A percentile compares a stretch with the other conserved stretches of the same genome.
These are phyloP conservation scores for Sabellastarte sp. DNA, from an alignment of 2,888 invertebrate species.

Conservation along the genomic window DNA sequence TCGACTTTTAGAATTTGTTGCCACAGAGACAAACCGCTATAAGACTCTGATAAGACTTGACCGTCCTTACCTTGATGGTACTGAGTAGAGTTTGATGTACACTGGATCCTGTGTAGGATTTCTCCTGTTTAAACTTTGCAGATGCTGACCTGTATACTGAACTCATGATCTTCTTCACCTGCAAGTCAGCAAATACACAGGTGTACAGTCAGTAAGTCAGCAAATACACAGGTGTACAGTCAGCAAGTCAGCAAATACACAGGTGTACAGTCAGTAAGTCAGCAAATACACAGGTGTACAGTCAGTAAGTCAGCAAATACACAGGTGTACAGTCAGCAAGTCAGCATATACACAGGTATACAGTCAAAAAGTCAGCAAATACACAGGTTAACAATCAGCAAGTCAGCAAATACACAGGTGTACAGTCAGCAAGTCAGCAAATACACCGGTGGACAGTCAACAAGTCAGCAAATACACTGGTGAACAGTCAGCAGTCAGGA, in stretches of 20 bases:
- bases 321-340: not conserved
- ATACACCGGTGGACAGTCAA: too few relatives aligned
- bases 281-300: not conserved
- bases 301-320: not conserved
- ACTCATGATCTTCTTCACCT: constrained; percentile 57
- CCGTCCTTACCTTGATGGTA: constrained; percentile 48
- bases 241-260: not conserved
- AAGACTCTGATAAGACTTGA: too few relatives aligned
- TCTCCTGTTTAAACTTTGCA: constrained; percentile 41
- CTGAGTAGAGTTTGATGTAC: constrained; percentile 41
- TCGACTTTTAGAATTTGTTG: too few relatives aligned
- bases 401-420: too few relatives aligned
- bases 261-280: not conserved
- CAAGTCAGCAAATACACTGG: too few relatives aligned
- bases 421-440: too few relatives aligned
- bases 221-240: not conserved
- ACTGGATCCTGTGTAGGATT: constrained; percentile 43
- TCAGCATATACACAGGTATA: too few relatives aligned
- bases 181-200: constrained; percentile 5
- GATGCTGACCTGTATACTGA: constrained; percentile 45
- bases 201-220: not conserved
- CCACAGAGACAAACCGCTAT: too few relatives aligned
- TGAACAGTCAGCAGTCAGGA: too few relatives aligned
- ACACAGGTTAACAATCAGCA: too few relatives aligned
- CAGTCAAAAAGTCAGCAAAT: too few relatives aligned